Evolutionary conservation across 1,140 invertebrate species (phyloP).

Genomic region (Drosophila serrata): DNA sequence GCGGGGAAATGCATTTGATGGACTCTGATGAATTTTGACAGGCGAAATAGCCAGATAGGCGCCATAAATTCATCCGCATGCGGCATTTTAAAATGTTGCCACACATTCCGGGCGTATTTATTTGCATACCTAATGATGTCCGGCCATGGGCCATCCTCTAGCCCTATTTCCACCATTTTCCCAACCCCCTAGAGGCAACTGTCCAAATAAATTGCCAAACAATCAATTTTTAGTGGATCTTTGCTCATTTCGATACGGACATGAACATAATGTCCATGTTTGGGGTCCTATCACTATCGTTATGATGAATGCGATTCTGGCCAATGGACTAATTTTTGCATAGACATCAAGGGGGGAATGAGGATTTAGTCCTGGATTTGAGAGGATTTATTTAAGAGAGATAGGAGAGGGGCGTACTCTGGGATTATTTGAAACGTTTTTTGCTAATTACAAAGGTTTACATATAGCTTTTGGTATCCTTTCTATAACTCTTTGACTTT

Average conservation of each 20-base stretch:
- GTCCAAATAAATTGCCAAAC: slow-evolving; percentile 38
- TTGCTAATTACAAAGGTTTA: not conserved
- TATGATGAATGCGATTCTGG: slow-evolving; percentile 55
- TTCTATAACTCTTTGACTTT: not conserved
- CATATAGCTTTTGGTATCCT: not conserved
- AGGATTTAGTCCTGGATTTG: not conserved
- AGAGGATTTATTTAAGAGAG: not conserved
- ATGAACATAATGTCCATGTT: slow-evolving; percentile 49
- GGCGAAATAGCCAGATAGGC: slow-evolving; percentile 14
- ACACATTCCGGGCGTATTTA: slow-evolving; percentile 36
- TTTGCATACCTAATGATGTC: slow-evolving; percentile 76
- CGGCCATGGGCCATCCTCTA: slow-evolving; percentile 6
- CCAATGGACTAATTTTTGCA: slow-evolving; percentile 55
- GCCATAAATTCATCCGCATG: slow-evolving; percentile 50
- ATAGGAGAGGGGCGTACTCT: not conserved
- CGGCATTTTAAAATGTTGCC: slow-evolving; percentile 47
- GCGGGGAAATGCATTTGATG: slow-evolving; percentile 55
- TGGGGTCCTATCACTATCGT: slow-evolving; percentile 20
- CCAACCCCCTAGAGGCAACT: slow-evolving; percentile 6
- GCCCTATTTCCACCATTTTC: slow-evolving; percentile 1
- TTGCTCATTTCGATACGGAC: slow-evolving; percentile 20
- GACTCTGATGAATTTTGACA: slow-evolving; percentile 72
- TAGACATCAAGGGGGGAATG: not conserved
- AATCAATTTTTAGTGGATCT: slow-evolving; percentile 46
- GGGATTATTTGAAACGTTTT: not conserved